Base-by-base conservation (phyloP, 2,888 invertebrate species). In the Caenorhabditis uteleia region DNA sequence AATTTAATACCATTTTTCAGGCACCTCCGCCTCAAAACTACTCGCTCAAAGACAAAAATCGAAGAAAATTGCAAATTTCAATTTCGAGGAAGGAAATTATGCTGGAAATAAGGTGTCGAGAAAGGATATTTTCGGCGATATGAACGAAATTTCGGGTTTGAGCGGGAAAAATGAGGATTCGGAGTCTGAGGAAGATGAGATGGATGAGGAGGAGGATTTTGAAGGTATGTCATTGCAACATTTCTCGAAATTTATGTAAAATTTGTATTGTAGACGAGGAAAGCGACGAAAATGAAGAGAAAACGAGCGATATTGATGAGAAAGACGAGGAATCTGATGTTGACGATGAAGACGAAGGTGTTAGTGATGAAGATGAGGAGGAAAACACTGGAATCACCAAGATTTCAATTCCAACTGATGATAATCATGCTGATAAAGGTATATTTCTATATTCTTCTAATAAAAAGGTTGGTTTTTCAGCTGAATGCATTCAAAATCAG, bases 401-500 rank as follows among this genome's bases (percentile, higher is more conserved):
- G 5, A 21, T 39, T 21, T 23, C 39, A 14, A 16, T 44, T 26
- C 44, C 31, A 25, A 29, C 44, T 7, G 39, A 45, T 6, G 45
- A 43, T 5, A 14, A n/a, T 6, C 18, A 43, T 4, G 18, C n/a
- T 16, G 27, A 26, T 6, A 29, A 43, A 18, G 25, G 25, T 18
- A n/a, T 25, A 8, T 3, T 23, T 25, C 23, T 23, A 21, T 23
- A 20, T 12, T 23, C 8, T 6, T n/a, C 16, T 40, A 40, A 36
- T 27, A 27, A 2, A 8, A 23, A 2, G 43, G 4, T 60, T 68
- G n/a, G n/a, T n/a, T n/a, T n/a, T n/a, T 44, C 47, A 72, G 73
- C 74, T 8, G 64, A 70, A 16, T 55, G 68, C 21, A 74, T 78
- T 8, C 46, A 51, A 8, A 47, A 56, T 29, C 77, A 79, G 55